Evolutionary conservation across 2,797 vertebrate species (phyloP).

Genomic region (Rhincodon typus): DNA sequence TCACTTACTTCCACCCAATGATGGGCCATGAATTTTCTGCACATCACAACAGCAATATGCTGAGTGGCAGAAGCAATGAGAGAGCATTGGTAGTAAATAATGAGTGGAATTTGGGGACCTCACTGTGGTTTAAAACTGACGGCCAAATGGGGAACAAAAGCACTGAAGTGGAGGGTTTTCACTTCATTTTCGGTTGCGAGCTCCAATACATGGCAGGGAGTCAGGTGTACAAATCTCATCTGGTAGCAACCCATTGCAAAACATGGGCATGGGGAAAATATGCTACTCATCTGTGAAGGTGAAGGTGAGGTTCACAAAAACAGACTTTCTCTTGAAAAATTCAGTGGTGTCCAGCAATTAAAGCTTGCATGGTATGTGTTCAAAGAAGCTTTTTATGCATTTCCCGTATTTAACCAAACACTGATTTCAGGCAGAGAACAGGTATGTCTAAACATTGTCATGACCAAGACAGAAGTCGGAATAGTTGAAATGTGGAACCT

Average conservation of each 20-base stretch:
- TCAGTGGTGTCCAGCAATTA: background rate
- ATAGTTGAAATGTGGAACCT: background rate
- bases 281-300: background rate
- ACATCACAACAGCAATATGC: too few relatives aligned
- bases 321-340: background rate
- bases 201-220: background rate
- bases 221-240: background rate
- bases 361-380: background rate
- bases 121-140: background rate
- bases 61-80: too few relatives aligned
- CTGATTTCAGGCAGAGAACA: background rate
- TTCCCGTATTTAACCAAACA: background rate
- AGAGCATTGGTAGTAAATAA: too few relatives aligned
- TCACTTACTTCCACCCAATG: background rate
- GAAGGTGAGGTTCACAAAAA: background rate
- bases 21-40: background rate
- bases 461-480: background rate
- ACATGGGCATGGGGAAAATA: background rate
- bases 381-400: background rate
- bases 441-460: background rate
- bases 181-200: background rate
- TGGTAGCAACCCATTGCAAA: background rate
- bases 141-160: background rate
- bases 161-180: background rate
- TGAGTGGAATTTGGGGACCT: too few relatives aligned